Conservation (phyloP, 2,888 invertebrate species). For the Drosophila kambysellisi region DNA sequence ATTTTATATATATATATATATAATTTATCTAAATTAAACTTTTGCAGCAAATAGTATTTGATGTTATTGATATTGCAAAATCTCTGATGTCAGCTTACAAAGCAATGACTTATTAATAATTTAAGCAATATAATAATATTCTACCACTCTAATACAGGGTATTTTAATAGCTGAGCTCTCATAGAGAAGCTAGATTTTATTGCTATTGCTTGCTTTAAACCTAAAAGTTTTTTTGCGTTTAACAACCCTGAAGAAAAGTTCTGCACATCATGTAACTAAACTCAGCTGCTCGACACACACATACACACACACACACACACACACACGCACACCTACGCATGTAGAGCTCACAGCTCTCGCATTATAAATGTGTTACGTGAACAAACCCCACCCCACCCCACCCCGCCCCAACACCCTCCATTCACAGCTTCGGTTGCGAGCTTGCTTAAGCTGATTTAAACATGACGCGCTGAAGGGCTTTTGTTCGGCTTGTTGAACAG, state of each 20-base stretch:
- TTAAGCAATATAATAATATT: not conserved
- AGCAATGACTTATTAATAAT: not conserved
- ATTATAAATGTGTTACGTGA: conserved; percentile 79
- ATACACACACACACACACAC: conserved; percentile 24
- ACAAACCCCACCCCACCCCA: conserved; percentile 1
- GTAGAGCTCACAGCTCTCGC: conserved; percentile 60
- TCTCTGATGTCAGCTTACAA: not conserved
- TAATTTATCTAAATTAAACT: no score
- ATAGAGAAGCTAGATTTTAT: conserved; percentile 10
- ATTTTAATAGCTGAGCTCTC: not conserved
- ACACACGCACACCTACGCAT: conserved; percentile 13
- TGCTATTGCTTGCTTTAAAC: conserved; percentile 42
- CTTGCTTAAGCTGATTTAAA: conserved; percentile 56
- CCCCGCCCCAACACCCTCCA: not conserved
- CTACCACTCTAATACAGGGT: not conserved
- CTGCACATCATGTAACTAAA: conserved; percentile 43
- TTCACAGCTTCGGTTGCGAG: conserved; percentile 5
- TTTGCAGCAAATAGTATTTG: not conserved
- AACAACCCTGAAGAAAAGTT: conserved; percentile 60
- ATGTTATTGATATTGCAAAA: not conserved
- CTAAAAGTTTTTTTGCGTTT: conserved; percentile 34
- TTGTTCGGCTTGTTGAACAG: conserved; percentile 74
- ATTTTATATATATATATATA: not conserved
- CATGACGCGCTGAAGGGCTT: conserved; percentile 40
- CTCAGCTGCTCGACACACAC: conserved; percentile 46